Percentiles rank a stretch among this genome's conserved stretches.
These are phyloP conservation scores for Channallabes apus DNA, from an alignment of 2,797 vertebrate species.

Conservation along the genomic window DNA sequence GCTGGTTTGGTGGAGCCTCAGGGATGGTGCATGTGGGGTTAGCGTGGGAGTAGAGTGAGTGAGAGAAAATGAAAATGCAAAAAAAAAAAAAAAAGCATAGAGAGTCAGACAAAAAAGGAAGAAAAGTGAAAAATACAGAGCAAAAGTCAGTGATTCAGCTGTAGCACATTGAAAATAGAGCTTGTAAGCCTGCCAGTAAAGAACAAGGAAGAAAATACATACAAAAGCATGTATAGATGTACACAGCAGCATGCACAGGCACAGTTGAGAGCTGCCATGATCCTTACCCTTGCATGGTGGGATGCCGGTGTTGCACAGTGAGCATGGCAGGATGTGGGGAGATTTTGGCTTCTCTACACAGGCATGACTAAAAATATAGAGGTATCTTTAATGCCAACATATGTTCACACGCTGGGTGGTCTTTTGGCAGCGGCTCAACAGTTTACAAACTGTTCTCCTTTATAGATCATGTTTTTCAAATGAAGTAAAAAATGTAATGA, in stretches of 20 bases:
- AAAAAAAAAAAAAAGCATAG: conserved; percentile 7
- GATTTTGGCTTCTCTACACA: conserved; percentile 44
- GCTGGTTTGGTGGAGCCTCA: conserved; percentile 35
- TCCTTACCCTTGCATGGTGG: conserved; percentile 46
- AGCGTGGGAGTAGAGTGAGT: conserved; percentile 63
- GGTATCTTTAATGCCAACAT: conserved; percentile 50
- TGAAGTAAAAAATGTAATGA: conserved; percentile 10
- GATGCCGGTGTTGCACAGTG: conserved; percentile 33
- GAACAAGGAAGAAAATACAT: background rate
- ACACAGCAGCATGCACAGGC: conserved; percentile 13
- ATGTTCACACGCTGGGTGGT: conserved; percentile 49
- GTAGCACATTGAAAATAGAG: conserved; percentile 35
- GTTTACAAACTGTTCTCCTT: conserved; percentile 38
- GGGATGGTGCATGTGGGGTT: conserved; percentile 64
- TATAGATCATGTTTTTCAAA: conserved; percentile 18
- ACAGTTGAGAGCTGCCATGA: conserved; percentile 42
- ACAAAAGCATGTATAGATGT: conserved; percentile 4
- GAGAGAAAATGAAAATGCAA: conserved; percentile 41
- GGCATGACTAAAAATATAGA: conserved; percentile 52
- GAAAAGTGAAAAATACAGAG: conserved; percentile 9
- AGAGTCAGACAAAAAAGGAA: conserved; percentile 18
- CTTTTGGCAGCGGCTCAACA: conserved; percentile 37
- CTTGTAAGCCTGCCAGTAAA: conserved; percentile 44
- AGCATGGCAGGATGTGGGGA: conserved; percentile 37
- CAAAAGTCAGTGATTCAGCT: conserved; percentile 44